phyloP scores from a whole-genome alignment of 1,140 invertebrate genomes.

The Colletes latitarsis region DNA sequence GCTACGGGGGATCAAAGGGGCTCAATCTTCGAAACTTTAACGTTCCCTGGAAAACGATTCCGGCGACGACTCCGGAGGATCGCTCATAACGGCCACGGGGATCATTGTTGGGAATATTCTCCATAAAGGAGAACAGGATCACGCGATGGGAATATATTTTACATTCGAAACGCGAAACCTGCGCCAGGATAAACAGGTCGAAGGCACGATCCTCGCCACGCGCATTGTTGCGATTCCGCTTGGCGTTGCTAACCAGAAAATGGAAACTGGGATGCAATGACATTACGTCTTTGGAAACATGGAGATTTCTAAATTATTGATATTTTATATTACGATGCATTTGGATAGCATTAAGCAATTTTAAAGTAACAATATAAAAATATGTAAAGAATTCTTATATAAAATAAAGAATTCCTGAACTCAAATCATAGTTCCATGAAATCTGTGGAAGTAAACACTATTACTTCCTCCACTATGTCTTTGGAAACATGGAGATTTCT shows the following conservation, averaged over 20 bases:
- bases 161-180: neutral
- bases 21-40: constrained; percentile 39
- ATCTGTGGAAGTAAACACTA: too few species aligned
- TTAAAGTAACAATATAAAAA: too few species aligned
- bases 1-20: constrained; percentile 31
- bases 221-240: neutral
- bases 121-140: constrained; percentile 30
- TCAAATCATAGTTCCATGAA: too few species aligned
- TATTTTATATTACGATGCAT: too few species aligned
- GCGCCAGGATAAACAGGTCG: neutral
- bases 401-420: too few species aligned
- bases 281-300: too few species aligned
- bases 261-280: too few species aligned
- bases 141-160: constrained; percentile 30
- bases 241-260: neutral
- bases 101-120: constrained; percentile 46
- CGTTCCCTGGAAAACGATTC: constrained; percentile 29
- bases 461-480: too few species aligned
- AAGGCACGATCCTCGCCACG: constrained; percentile 1
- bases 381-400: too few species aligned
- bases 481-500: too few species aligned
- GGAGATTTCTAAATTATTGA: too few species aligned
- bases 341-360: too few species aligned
- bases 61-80: constrained; percentile 4
- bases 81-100: constrained; percentile 33